Evolutionary conservation across 2,797 vertebrate species (phyloP).

Genomic region (Lepus oiostolus): DNA sequence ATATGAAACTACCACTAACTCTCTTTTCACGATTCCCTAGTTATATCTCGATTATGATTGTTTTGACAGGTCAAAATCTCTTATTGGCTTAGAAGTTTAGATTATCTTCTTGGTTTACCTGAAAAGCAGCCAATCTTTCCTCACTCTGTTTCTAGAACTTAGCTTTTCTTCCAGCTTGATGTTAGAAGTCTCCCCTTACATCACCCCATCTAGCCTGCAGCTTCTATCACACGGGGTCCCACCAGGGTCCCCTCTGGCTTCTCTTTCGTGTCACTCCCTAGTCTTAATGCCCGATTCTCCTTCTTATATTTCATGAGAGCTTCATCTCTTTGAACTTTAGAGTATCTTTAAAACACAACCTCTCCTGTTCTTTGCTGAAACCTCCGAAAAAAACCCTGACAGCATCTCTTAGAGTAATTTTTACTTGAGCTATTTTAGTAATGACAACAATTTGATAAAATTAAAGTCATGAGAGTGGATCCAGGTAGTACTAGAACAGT

Average conservation of each 20-base stretch:
- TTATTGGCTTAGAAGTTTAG: constrained; percentile 28
- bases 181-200: neutral
- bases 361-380: constrained; percentile 76
- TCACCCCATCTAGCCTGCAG: neutral
- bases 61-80: constrained; percentile 34
- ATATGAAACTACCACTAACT: constrained; percentile 1
- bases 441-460: constrained; percentile 84
- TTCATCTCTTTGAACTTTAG: constrained; percentile 79
- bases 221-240: neutral
- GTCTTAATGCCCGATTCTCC: constrained; percentile 49
- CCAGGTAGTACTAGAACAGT: constrained; percentile 63
- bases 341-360: constrained; percentile 74
- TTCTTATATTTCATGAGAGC: constrained; percentile 3
- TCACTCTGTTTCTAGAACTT: neutral
- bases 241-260: neutral
- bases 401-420: constrained; percentile 80
- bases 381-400: constrained; percentile 38
- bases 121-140: neutral
- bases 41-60: neutral
- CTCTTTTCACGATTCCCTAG: neutral
- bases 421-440: constrained; percentile 82
- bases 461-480: constrained; percentile 81
- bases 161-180: neutral
- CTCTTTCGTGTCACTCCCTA: neutral
- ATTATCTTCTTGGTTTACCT: constrained; percentile 29